Percentiles rank a stretch among this genome's conserved stretches.
These are phyloP conservation scores for Seladonia tumulorum DNA, from an alignment of 2,888 invertebrate genomes.

Conservation along the genomic window DNA sequence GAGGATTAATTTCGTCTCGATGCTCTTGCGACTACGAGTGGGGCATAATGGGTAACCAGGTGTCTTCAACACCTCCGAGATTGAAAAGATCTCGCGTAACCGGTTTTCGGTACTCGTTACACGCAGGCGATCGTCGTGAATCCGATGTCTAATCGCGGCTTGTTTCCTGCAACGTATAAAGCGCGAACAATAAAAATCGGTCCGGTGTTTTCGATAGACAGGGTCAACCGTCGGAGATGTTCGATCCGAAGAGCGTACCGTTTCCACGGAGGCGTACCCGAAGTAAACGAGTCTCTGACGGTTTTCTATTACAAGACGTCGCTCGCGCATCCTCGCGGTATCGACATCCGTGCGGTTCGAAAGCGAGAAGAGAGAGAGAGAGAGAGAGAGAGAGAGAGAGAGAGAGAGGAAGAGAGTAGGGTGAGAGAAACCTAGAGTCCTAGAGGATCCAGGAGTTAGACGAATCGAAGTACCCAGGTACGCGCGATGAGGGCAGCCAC, in stretches of 20 bases:
- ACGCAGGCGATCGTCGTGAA: neutral
- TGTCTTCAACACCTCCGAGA: neutral
- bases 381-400: neutral
- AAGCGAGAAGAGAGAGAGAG: neutral
- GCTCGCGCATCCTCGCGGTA: neutral
- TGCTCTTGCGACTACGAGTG: neutral
- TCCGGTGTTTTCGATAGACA: neutral
- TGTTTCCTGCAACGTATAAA: neutral
- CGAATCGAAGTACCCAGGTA: conserved; percentile 54
- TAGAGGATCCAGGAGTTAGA: conserved; percentile 29
- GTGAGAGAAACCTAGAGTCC: conserved; percentile 3
- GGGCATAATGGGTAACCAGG: neutral
- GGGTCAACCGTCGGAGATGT: neutral
- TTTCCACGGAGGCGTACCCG: neutral
- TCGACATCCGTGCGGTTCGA: neutral
- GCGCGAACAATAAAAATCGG: neutral
- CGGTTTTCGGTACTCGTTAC: neutral
- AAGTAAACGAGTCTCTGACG: conserved; percentile 15
- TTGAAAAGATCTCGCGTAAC: neutral
- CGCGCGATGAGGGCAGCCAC: conserved; percentile 53
- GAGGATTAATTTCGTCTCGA: neutral
- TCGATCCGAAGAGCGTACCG: neutral
- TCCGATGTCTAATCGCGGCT: neutral
- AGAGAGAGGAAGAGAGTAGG: conserved; percentile 1
- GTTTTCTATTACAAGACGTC: conserved; percentile 23